Base-by-base conservation (phyloP, 2,888 invertebrate species). In the Eilema sororculum region DNA sequence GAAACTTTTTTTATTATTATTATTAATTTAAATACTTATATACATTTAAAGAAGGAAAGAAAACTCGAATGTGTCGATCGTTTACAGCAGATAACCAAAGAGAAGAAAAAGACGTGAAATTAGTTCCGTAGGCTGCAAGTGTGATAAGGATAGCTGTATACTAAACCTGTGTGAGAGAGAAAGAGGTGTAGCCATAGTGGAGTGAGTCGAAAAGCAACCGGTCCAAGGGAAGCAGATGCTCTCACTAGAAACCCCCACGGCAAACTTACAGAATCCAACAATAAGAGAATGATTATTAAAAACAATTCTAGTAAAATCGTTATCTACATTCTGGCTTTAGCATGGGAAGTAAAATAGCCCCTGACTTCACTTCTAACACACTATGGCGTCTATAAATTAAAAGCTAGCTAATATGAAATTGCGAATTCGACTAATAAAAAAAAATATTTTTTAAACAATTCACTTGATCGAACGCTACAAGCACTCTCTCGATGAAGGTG, bases 171-270 rank as follows among this genome's bases (percentile, higher is more conserved):
- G 63, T 72, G 74, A 57, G 91, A 78, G 76, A 76, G 88, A 94
- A 75, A 78, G 91, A 86, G 93, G 91, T 59, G 73, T 81, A 58
- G 68, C 77, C 68, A 84, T 83, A 79, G 80, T 81, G 84, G 86
- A 89, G 86, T 88, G 88, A 89, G 88, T 89, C 87, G 89, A 90
- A 90, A 90, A 86, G 84, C 89, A 93, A 95, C 95, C 95, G 94
- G 95, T 95, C 92, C 87, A 84, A 79, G 90, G 93, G 93, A 92
- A 88, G 95, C 95, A 95, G 95, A 95, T 95, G 94, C 88, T 89
- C 87, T 86, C 84, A 82, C 84, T 87, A 84, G 85, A 93, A 92
- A 92, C 91, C 95, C 94, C 90, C 84, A 85, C 86, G 93, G 93
- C 92, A 89, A 90, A 88, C 87, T 87, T 85, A 90, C 90, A 86